Conservation (phyloP, 2,113 vertebrate species). For the Salvelinus fontinalis region DNA sequence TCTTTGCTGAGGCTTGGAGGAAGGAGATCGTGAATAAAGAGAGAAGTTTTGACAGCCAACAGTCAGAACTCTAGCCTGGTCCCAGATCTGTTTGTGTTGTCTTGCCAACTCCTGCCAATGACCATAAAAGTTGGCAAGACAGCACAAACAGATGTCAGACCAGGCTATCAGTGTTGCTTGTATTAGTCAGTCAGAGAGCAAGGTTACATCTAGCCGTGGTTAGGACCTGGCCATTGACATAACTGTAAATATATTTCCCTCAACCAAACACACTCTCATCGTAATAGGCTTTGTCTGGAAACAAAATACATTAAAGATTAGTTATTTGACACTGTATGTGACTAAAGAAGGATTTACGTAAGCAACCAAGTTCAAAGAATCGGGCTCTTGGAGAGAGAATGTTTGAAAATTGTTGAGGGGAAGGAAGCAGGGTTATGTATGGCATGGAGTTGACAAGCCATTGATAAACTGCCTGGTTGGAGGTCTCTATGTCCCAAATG, state of each 20-base stretch:
- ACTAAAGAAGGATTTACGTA: background rate
- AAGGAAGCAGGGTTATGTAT: background rate
- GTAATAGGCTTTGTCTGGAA: conserved; percentile 4
- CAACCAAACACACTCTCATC: background rate
- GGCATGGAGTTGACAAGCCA: background rate
- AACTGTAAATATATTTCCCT: conserved; percentile 9
- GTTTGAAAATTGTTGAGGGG: background rate
- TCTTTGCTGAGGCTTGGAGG: conserved; percentile 33
- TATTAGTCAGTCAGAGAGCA: conserved; percentile 36
- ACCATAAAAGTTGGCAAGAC: no score
- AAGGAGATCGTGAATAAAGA: background rate
- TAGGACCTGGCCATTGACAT: conserved; percentile 30
- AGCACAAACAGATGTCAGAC: no score
- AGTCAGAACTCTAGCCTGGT: background rate
- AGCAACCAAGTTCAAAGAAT: no score
- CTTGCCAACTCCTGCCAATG: no score
- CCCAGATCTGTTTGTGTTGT: no score
- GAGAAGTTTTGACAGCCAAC: conserved; percentile 37
- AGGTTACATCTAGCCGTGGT: conserved; percentile 23
- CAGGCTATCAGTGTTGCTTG: background rate
- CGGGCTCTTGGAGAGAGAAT: no score
- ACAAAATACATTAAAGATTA: background rate
- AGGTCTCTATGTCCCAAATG: no score
- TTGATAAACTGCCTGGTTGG: background rate
- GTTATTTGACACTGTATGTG: background rate